Conservation (phyloP, 2,888 invertebrate genomes). For the Ennomos erosarius region DNA sequence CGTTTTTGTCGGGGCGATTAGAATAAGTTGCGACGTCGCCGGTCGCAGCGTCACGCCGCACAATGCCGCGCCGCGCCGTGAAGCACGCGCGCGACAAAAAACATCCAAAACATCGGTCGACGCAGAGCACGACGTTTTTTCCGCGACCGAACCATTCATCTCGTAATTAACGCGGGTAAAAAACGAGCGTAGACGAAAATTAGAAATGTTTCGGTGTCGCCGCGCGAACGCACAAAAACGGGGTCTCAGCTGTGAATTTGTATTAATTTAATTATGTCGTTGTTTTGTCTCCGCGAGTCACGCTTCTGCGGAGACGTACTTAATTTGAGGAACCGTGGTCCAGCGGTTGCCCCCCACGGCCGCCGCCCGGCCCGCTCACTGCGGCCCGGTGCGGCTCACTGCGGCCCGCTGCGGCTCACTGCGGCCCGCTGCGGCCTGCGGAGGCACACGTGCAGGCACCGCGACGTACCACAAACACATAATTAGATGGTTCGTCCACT, state of each 20-base stretch:
- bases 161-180: slow-evolving; percentile 79
- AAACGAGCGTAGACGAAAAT: slow-evolving; percentile 74
- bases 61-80: slow-evolving; percentile 48
- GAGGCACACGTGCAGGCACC: neutral
- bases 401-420: slow-evolving; percentile 3
- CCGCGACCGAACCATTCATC: slow-evolving; percentile 67
- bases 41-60: slow-evolving; percentile 10
- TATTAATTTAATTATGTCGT: slow-evolving; percentile 77
- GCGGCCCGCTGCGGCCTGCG: slow-evolving; percentile 1
- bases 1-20: slow-evolving; percentile 24
- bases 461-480: slow-evolving; percentile 51
- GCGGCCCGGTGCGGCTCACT: neutral
- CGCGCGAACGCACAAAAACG: slow-evolving; percentile 59
- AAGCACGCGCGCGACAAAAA: slow-evolving; percentile 72
- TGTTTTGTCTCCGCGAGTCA: slow-evolving; percentile 64
- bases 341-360: slow-evolving; percentile 8
- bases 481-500: slow-evolving; percentile 54
- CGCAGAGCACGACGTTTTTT: slow-evolving; percentile 49
- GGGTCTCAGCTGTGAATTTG: slow-evolving; percentile 60
- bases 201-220: slow-evolving; percentile 76
- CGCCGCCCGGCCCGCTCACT: neutral
- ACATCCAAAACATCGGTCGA: slow-evolving; percentile 37
- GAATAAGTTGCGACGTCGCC: slow-evolving; percentile 23
- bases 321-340: slow-evolving; percentile 27
- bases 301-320: slow-evolving; percentile 33